Evolutionary conservation across 2,113 vertebrate genomes (phyloP).

Genomic region (Pedetes capensis): DNA sequence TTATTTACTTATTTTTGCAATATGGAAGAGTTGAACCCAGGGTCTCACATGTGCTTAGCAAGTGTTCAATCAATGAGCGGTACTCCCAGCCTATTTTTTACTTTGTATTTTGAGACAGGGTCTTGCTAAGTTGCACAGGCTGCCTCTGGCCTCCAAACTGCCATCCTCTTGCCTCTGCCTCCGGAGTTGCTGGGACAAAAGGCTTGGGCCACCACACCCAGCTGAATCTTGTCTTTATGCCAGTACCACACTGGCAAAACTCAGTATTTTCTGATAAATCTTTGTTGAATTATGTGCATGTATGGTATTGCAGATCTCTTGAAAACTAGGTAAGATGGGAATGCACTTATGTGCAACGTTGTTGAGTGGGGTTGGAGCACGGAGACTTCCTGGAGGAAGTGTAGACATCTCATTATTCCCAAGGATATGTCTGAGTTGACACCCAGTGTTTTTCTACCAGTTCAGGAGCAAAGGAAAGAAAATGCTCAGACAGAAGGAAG

Average conservation of each 20-base stretch:
- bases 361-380: background rate
- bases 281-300: background rate
- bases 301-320: background rate
- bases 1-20: too few relatives aligned
- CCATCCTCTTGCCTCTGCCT: too few relatives aligned
- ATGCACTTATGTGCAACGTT: background rate
- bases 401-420: background rate
- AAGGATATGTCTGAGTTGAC: background rate
- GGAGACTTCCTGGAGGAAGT: background rate
- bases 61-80: too few relatives aligned
- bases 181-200: background rate
- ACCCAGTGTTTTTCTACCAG: background rate
- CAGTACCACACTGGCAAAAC: too few relatives aligned
- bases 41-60: too few relatives aligned
- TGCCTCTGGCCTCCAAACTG: background rate
- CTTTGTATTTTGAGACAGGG: background rate
- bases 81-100: too few relatives aligned
- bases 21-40: too few relatives aligned
- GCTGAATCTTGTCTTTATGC: too few relatives aligned
- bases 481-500: background rate
- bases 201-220: background rate
- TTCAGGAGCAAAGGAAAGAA: background rate
- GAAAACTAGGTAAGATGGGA: background rate
- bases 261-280: background rate
- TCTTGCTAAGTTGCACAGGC: background rate